A percentile compares a stretch with the other conserved stretches of the same genome.
Conservation (phyloP, 2,888 invertebrate genomes). For the Eueremaeus valkanovi region DNA sequence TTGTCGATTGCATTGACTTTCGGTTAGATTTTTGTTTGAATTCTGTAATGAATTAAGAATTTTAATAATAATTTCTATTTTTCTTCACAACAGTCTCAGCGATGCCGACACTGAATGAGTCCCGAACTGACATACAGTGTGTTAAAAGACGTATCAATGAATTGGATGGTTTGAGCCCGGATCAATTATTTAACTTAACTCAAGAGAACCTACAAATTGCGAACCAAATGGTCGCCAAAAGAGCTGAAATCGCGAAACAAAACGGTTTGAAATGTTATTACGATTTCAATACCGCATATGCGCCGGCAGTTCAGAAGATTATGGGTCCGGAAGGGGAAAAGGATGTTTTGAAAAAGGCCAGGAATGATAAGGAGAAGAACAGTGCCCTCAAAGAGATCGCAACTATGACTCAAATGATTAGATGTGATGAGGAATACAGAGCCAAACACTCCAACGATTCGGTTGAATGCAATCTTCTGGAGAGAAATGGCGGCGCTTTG, state of each 20-base stretch:
- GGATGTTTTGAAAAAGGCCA: neutral
- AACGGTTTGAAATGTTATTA: neutral
- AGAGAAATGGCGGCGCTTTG: neutral
- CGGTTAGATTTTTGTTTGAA: neutral
- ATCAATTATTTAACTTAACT: neutral
- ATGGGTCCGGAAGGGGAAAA: neutral
- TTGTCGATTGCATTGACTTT: neutral
- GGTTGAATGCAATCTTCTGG: neutral
- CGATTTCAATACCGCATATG: neutral
- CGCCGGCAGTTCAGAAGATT: neutral
- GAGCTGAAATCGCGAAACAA: neutral
- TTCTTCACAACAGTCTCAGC: neutral
- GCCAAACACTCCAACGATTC: neutral
- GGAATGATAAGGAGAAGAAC: neutral
- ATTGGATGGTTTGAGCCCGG: neutral
- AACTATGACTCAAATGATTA: neutral
- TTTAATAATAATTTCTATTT: neutral
- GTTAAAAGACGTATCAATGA: neutral
- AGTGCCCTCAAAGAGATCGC: neutral
- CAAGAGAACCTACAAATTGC: neutral
- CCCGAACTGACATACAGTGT: no score
- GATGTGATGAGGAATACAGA: conserved; percentile 6
- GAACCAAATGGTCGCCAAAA: neutral
- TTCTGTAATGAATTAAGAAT: neutral
- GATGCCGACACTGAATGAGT: neutral